Percentiles rank a stretch among this genome's conserved stretches.
Evolutionary conservation across 2,797 vertebrate genomes (phyloP).

Genomic region (Pyrocephalus nanus): DNA sequence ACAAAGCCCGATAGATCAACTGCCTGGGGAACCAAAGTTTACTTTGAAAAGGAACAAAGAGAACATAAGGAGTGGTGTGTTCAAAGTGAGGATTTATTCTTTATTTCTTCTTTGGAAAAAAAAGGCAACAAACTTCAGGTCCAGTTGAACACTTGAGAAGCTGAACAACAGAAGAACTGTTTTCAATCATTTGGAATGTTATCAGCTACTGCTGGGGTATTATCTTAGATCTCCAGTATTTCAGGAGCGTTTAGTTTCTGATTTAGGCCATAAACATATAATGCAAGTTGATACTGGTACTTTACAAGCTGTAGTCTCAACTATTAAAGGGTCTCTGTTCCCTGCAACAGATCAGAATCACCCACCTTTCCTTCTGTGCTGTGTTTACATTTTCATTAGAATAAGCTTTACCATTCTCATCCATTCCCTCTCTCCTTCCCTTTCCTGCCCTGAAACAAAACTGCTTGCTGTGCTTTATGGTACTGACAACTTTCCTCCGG

Average conservation of each 20-base stretch:
- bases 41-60: background rate
- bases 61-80: background rate
- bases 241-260: background rate
- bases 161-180: background rate
- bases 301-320: background rate
- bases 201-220: background rate
- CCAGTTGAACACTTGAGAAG: background rate
- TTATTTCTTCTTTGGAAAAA: background rate
- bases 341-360: background rate
- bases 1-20: background rate
- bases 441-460: background rate
- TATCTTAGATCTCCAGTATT: background rate
- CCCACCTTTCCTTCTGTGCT: background rate
- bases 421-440: background rate
- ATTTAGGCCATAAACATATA: background rate
- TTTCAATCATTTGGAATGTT: background rate
- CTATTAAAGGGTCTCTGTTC: background rate
- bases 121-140: background rate
- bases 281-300: background rate
- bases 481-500: background rate
- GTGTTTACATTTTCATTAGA: background rate
- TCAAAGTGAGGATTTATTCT: background rate
- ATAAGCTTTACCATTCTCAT: background rate
- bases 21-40: slow-evolving; percentile 12
- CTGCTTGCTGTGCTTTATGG: background rate